These are phyloP conservation scores for Sebastes taczanowskii DNA, from an alignment of 2,797 vertebrate species.

Conservation along the genomic window DNA sequence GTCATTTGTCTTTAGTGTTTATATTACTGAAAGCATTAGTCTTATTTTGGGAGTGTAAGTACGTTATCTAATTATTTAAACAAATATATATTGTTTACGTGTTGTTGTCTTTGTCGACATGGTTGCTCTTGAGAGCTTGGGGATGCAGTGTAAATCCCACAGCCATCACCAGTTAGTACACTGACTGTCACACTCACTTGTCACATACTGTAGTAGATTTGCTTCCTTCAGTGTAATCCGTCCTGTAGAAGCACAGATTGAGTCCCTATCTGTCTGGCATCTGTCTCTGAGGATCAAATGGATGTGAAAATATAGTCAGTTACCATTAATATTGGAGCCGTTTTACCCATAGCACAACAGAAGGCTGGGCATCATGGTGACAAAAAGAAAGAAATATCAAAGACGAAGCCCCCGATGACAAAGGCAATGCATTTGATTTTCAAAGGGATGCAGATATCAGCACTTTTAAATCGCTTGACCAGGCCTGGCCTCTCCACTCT, in stretches of 20 bases:
- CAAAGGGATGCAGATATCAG: conserved; percentile 84
- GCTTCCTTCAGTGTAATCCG: conserved; percentile 9
- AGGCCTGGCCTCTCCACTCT: conserved; percentile 65
- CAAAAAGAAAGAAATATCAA: conserved; percentile 76
- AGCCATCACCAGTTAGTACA: background rate
- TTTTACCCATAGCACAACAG: conserved; percentile 53
- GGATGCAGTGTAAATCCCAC: background rate
- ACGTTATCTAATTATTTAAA: background rate
- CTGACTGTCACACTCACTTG: background rate
- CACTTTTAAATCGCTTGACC: conserved; percentile 80
- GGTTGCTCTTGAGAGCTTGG: background rate
- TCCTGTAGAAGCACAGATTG: conserved; percentile 3
- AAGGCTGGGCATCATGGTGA: conserved; percentile 48
- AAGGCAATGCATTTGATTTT: conserved; percentile 77
- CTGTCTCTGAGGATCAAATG: conserved; percentile 31
- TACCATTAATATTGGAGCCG: conserved; percentile 38
- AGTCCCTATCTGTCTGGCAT: conserved; percentile 4
- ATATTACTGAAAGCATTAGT: background rate
- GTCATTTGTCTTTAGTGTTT: background rate
- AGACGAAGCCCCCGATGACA: conserved; percentile 58
- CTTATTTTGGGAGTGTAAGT: background rate
- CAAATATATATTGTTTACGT: background rate
- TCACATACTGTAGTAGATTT: background rate
- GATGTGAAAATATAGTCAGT: conserved; percentile 50
- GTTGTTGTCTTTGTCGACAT: background rate